Evolutionary conservation across 1,140 invertebrate species (phyloP).

Genomic region (Macrosteles quadrilineatus): DNA sequence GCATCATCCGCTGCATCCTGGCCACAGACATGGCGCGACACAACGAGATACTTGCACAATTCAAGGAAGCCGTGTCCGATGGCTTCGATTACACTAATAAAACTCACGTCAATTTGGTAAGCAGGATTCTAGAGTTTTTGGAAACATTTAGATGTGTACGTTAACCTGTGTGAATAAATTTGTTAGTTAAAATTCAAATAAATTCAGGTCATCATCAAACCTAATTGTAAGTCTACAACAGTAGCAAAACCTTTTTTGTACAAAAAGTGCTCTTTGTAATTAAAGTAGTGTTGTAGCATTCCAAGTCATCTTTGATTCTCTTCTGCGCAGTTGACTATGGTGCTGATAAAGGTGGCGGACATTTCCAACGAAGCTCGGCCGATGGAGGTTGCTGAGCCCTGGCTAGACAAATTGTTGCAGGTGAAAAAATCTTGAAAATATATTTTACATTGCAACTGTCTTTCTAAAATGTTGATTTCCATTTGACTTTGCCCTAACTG

Average conservation of each 20-base stretch:
- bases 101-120: slow-evolving; percentile 78
- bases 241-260: too few relatives aligned
- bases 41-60: slow-evolving; percentile 81
- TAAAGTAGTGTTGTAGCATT: too few relatives aligned
- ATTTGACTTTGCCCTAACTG: too few relatives aligned
- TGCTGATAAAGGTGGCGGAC: slow-evolving; percentile 84
- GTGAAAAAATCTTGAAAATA: slow-evolving; percentile 40
- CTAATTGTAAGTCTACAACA: too few relatives aligned
- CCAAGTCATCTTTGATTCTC: too few relatives aligned
- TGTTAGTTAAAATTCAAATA: too few relatives aligned
- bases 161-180: too few relatives aligned
- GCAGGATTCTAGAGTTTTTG: slow-evolving; percentile 42
- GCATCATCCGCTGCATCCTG: slow-evolving; percentile 82
- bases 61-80: slow-evolving; percentile 65
- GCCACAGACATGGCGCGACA: slow-evolving; percentile 88
- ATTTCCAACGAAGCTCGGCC: slow-evolving; percentile 86
- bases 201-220: too few relatives aligned
- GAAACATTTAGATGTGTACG: neutral
- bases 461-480: neutral
- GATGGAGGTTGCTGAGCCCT: slow-evolving; percentile 82
- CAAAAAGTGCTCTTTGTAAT: too few relatives aligned
- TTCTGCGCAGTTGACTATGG: slow-evolving; percentile 79
- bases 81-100: slow-evolving; percentile 73
- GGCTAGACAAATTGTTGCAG: slow-evolving; percentile 74
- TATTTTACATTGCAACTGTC: neutral